Conservation (phyloP, 2,888 invertebrate species). For the Parelbella ahira region DNA sequence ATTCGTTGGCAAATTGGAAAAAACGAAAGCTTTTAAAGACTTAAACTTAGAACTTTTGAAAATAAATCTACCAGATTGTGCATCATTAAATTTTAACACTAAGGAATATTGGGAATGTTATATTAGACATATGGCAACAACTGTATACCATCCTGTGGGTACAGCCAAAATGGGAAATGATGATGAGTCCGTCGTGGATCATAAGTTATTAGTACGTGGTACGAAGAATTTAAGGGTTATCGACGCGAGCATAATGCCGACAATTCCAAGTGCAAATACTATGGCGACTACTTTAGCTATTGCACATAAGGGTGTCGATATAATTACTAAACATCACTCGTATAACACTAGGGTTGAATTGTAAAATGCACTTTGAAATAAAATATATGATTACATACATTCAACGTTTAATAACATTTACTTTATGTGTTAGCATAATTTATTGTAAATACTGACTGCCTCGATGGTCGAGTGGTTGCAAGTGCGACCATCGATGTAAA, state of each 20-base stretch:
- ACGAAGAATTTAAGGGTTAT: slow-evolving; percentile 72
- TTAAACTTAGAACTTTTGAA: slow-evolving; percentile 49
- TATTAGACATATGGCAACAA: slow-evolving; percentile 71
- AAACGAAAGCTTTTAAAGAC: slow-evolving; percentile 56
- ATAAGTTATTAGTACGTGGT: slow-evolving; percentile 73
- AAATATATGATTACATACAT: no score
- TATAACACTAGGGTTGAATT: slow-evolving; percentile 17
- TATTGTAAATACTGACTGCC: no score
- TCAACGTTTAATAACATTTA: no score
- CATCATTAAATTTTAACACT: slow-evolving; percentile 40
- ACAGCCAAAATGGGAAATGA: slow-evolving; percentile 85
- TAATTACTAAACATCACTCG: slow-evolving; percentile 38
- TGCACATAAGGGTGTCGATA: slow-evolving; percentile 68
- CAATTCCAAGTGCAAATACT: slow-evolving; percentile 77
- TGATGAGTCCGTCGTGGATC: slow-evolving; percentile 70
- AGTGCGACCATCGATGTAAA: no score
- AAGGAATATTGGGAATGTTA: slow-evolving; percentile 81
- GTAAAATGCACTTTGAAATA: no score
- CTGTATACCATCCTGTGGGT: slow-evolving; percentile 85
- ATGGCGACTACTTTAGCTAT: slow-evolving; percentile 78
- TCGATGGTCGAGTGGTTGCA: no score
- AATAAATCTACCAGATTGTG: slow-evolving; percentile 52
- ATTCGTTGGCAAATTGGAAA: slow-evolving; percentile 50
- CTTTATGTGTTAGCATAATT: no score
- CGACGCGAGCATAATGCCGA: slow-evolving; percentile 77